Conservation (phyloP, 2,888 invertebrate genomes). For the Lapara coniferarum region DNA sequence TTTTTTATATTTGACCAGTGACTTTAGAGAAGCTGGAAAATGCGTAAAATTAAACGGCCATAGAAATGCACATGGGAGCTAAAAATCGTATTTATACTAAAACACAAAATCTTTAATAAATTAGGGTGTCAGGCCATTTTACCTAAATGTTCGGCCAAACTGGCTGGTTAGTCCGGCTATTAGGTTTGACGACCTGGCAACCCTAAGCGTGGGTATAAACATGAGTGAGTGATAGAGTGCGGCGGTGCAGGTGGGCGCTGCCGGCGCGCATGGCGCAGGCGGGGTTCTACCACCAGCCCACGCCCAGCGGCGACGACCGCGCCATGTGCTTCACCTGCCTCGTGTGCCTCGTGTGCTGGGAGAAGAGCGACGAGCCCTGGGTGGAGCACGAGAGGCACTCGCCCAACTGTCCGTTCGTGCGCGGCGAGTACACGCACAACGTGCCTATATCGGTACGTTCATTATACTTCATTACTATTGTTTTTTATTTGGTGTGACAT, state of each 20-base stretch:
- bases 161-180: too few species aligned
- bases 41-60: too few species aligned
- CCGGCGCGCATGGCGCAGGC: slow-evolving; percentile 99
- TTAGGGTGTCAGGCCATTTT: too few species aligned
- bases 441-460: slow-evolving; percentile 90
- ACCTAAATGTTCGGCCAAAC: too few species aligned
- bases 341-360: slow-evolving; percentile 98
- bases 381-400: slow-evolving; percentile 98
- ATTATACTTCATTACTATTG: not conserved
- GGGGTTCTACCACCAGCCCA: slow-evolving; percentile 97
- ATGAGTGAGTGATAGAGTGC: not conserved
- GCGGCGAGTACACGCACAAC: slow-evolving; percentile 97
- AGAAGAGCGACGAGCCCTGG: slow-evolving; percentile 98
- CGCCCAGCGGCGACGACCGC: slow-evolving; percentile 94
- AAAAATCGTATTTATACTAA: too few species aligned
- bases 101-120: too few species aligned
- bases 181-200: too few species aligned
- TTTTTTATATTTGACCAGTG: too few species aligned
- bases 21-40: too few species aligned
- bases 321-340: slow-evolving; percentile 98
- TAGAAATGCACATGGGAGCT: too few species aligned
- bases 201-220: not conserved
- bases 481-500: too few species aligned
- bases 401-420: slow-evolving; percentile 95
- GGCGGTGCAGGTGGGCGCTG: slow-evolving; percentile 90